Conservation (phyloP, 2,888 invertebrate species). For the Xylocampa areola region DNA sequence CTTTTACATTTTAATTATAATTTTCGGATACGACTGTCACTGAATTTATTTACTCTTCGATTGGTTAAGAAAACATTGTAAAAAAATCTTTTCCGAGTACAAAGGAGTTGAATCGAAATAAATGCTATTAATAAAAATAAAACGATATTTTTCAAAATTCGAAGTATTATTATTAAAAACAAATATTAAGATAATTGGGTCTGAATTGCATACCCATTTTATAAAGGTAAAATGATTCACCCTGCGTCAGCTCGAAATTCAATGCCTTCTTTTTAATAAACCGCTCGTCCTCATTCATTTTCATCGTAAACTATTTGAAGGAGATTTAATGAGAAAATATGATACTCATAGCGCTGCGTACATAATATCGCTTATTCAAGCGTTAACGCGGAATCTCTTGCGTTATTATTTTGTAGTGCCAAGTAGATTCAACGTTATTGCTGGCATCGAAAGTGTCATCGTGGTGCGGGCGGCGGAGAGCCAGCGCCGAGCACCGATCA, state of each 20-base stretch:
- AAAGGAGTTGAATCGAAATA: no score
- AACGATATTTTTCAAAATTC: no score
- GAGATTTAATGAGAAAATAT: slow-evolving; percentile 22
- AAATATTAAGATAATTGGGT: no score
- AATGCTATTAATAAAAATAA: no score
- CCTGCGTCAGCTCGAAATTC: background rate
- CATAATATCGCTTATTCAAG: slow-evolving; percentile 33
- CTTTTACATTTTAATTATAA: background rate
- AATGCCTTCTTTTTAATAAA: slow-evolving; percentile 5
- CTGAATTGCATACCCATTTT: background rate
- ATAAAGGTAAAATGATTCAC: background rate
- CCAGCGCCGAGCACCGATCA: slow-evolving; percentile 68
- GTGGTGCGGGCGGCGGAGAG: slow-evolving; percentile 34
- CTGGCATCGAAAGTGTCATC: slow-evolving; percentile 51
- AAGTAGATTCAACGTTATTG: slow-evolving; percentile 46
- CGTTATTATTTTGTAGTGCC: slow-evolving; percentile 51
- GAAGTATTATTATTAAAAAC: no score
- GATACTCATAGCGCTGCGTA: slow-evolving; percentile 19
- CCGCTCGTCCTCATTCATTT: slow-evolving; percentile 21
- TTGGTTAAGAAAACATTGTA: no score
- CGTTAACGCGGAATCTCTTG: slow-evolving; percentile 25
- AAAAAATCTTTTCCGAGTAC: no score
- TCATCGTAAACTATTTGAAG: slow-evolving; percentile 18
- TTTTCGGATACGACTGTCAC: background rate
- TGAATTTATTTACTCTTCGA: no score